Base-by-base conservation (phyloP, 1,140 invertebrate genomes). In the Phortica variegata region DNA sequence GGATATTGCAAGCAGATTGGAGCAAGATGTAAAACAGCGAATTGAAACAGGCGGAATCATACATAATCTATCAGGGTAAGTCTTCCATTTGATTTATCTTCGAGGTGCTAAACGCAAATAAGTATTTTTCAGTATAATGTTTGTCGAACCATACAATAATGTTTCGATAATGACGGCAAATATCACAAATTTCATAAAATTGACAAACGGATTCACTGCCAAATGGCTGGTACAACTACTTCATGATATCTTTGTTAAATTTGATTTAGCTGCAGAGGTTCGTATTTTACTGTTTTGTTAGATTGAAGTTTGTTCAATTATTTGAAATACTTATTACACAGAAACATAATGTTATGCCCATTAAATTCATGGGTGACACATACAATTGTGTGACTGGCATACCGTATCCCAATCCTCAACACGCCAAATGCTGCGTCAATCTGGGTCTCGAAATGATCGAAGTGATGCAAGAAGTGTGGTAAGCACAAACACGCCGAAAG, bases 111-210 rank as follows among this genome's bases (percentile, higher is more conserved):
- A n/a, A n/a, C n/a, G n/a, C n/a, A n/a, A n/a, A n/a, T n/a, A n/a
- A n/a, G n/a, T n/a, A 0, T 33, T 37, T 69, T 85, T 71, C 70
- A 93, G 92, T 49, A 85, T 92, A 62, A 73, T 93, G 0, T 92
- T 90, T 68, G 84, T 96, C 8, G 87, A 92, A 74, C 83, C 86
- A 23, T 89, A 95, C 73, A 79, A 88, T 9, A 87, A 94, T 74
- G 92, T 96, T 10, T 91, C 90, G 52, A 95, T 97, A 54, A 77
- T 97, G 6, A 95, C 94, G 75, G 93, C 94, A 0, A 93, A 97
- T 75, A 92, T 97, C 38, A 93, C 95, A 1, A 95, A 97, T 71
- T 97, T 95, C 72, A 95, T 93, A 0, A 82, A 87, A 20, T 81
- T 97, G 52, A 93, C 93, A 0, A 87, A 87, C 0, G 86, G 83